Base-by-base conservation (phyloP, 1,140 invertebrate genomes). In the Zaprionus africanus region DNA sequence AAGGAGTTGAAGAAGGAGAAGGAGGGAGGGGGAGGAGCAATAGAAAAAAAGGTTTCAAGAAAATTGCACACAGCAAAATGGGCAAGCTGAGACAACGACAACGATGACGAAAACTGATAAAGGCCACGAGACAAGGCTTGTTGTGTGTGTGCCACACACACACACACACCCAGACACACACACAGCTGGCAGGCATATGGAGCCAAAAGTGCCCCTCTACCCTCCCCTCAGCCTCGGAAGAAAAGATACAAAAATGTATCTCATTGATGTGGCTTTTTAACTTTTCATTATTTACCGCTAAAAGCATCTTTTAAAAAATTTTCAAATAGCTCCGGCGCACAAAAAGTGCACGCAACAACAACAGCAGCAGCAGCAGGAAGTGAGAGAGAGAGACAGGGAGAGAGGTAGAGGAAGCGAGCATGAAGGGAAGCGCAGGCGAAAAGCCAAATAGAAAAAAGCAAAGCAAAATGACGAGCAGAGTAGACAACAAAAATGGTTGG, bases 271-370 rank as follows among this genome's bases (percentile, higher is more conserved):
- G 91, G 91, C 86, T 88, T 92, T 92, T 92, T 91, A 92, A 92
- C 91, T 92, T 92, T 92, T 92, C 91, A 92, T 92, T 92, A 92
- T 92, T 91, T 91, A 92, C 91, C 91, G 91, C 91, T 92, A 92
- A 92, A 92, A 92, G 91, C 91, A 90, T 91, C 91, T 92, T 92
- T 92, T 88, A 92, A 91, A 92, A 86, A 85, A 83, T 92, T 91
- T 46, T 82, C 76, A 82, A 85, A 85, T 76, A 74, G 82, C 79
- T 76, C 57, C 57, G 59, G 62, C 75, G 60, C 82, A 81, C 63
- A 78, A 53, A 71, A 70, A 76, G 53, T 57, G 53, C 69, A 67
- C 59, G 68, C 76, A 82, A 76, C 77, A 85, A 78, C 58, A 46
- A 68, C 46, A 38, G 67, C 43, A 71, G 53, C 41, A 75, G 17